Base-by-base conservation (phyloP, 2,113 vertebrate genomes). In the Copsychus sechellarum region DNA sequence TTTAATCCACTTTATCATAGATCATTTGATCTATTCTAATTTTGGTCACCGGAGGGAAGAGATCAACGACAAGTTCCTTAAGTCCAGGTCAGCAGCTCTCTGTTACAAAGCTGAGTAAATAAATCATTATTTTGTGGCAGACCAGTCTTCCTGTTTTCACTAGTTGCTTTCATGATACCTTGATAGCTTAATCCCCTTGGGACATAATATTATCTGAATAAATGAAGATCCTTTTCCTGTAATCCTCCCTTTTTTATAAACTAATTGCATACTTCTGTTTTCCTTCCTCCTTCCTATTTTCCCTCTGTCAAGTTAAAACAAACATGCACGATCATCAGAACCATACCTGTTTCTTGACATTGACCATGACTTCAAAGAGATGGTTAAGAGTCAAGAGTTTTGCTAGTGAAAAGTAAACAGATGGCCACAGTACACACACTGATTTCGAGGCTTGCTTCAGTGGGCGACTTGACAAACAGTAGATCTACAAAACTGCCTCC, bases 401-500 rank as follows among this genome's bases (percentile, higher is more conserved):
- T 93, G 74, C 78, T 92, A 73, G 87, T 81, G 94, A 95, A 94
- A 94, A 88, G 50, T 95, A 95, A 96, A 86, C 65, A 95, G 66
- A 96, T 97, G 92, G 80, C 87, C 33, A 0, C 65, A 72, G 87
- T 94, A 95, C 88, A 95, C 91, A 94, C 90, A 92, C 81, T 96
- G 54, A 90, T 96, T 97, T 96, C 33, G 71, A 90, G 79, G 82
- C 93, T 97, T 96, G 62, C 77, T 92, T 88, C 78, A 91, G 86
- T 97, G 80, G 85, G 85, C 92, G 97, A 96, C 92, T 85, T 76
- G 96, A 97, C 89, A 90, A 97, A 60, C 89, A 91, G 81, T 77
- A 88, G 74, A 95, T 93, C 92, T 97, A 97, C 95, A 83, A 67
- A 97, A 95, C 92, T 96, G 92, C 92, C 94, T 97, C 77, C 96